Evolutionary conservation across 2,797 vertebrate species (phyloP), one percentile per base, ranked within the genome.

Genomic region (Trichosurus vulpecula): DNA sequence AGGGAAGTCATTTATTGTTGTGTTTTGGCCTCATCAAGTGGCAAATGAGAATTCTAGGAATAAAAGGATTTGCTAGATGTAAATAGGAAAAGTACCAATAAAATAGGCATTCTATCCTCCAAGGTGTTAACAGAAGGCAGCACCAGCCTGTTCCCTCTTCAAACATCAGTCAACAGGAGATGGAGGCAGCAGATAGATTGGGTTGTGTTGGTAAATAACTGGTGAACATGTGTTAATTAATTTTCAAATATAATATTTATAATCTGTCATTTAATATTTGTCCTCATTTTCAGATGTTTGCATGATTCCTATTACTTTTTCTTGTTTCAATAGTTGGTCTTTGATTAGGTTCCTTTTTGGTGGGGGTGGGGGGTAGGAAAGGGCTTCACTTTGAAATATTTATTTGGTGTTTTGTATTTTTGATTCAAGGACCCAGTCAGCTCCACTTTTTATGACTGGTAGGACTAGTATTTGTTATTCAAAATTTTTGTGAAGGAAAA

Each of bases 291-390:
- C 87, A 61, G 53, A 92, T 55, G 91, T 11, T 94, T 90, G 31
- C 41, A 90, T 96, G 56, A 89, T 94, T 96, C 94, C 31, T 95
- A 54, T 94, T 92, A 91, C 92, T 92, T 91, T 90, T 74, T 95
- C 0, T n/a, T 93, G 47, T 8, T 54, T 31, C 87, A 41, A 13
- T 58, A 35, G 2, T 52, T 90, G 12, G 52, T 81, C 1, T 94
- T 61, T 94, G 91, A 53, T 57, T 61, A 51, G 90, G 8, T 90
- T 51, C 10, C 51, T 58, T 96, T 96, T 93, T 30, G 58, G n/a
- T 41, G 19, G 66, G n/a, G n/a, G n/a, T 66, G n/a, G n/a, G 12
- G 27, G 3, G 2, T 61, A 19, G 66, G n/a, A 12, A 81, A 41
- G 66, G 66, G 22, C 14, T 96, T 87, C 16, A 92, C 12, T 55